Evolutionary conservation across 2,888 invertebrate genomes (phyloP), one percentile per base, ranked within the genome.

Genomic region (Cancer borealis): DNA sequence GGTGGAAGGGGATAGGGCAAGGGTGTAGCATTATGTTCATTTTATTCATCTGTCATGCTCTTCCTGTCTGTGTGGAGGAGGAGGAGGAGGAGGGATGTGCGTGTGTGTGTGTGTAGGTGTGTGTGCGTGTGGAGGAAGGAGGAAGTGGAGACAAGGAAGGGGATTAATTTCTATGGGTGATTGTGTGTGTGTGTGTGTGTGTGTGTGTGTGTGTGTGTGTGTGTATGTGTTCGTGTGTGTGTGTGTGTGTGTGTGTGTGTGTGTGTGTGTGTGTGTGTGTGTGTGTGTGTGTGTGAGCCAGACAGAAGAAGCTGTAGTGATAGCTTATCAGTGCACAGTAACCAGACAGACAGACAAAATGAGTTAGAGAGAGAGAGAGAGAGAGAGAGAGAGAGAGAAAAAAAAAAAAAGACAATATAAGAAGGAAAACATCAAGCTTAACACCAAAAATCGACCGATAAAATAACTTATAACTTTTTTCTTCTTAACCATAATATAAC

Each of bases 221-320:
- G 45, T 88, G 88, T 45, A 46, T 45, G 88, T 88, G 88, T 88
- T 46, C 46, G 46, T 45, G 88, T 88, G 88, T n/a, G 88, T 88
- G n/a, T 88, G 88, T 88, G 47, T 47, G 88, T 88, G 88, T 47
- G 21, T 88, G 88, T 47, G 88, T 47, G 88, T 21, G 88, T 45
- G 45, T 88, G 45, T 88, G n/a, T 46, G 88, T 54, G 54, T 54
- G 54, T 4, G 54, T 54, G 54, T 4, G 54, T 54, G 54, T 10
- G 54, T 84, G 39, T 8, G 30, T 84, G 30, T 84, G 12, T 84
- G 39, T 21, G n/a, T 84, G 39, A 12, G 84, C 26, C 39, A 84
- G 84, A 84, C 39, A 84, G 84, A 84, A n/a, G 12, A n/a, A 39
- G 84, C 21, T 84, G 26, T 17, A 84, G 26, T 12, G 84, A 84